phyloP scores from a whole-genome alignment of 2,113 vertebrate species.

The Scalopus aquaticus region DNA sequence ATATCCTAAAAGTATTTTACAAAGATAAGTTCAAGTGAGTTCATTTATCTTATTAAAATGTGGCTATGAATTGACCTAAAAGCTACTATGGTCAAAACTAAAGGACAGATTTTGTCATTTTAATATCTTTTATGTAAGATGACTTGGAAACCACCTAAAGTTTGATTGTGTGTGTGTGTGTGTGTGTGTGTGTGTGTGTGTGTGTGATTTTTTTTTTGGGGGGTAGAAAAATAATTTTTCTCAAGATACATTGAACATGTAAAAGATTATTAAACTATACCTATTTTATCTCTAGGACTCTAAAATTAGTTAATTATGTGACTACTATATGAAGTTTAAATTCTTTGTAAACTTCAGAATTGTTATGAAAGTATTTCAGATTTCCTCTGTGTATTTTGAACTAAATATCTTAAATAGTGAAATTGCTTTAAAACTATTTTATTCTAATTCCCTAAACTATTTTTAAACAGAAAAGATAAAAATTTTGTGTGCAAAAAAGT shows the following conservation, averaged over 20 bases:
- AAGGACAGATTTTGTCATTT: not conserved
- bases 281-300: not conserved
- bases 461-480: slow-evolving; percentile 56
- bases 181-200: no score
- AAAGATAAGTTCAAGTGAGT: not conserved
- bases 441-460: slow-evolving; percentile 37
- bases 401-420: slow-evolving; percentile 33
- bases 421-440: slow-evolving; percentile 58
- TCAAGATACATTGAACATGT: not conserved
- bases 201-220: not conserved
- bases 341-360: slow-evolving; percentile 23
- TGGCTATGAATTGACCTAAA: not conserved
- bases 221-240: not conserved
- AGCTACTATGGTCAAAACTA: not conserved
- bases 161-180: no score
- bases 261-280: not conserved
- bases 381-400: not conserved
- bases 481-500: slow-evolving; percentile 44
- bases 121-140: not conserved
- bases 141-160: not conserved
- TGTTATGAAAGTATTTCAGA: not conserved
- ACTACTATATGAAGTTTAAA: not conserved
- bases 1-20: not conserved
- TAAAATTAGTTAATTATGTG: not conserved
- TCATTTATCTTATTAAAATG: not conserved